A percentile compares a stretch with the other conserved stretches of the same genome.
Evolutionary conservation across 2,888 invertebrate genomes (phyloP).

Genomic region (Tetranychus truncatus): DNA sequence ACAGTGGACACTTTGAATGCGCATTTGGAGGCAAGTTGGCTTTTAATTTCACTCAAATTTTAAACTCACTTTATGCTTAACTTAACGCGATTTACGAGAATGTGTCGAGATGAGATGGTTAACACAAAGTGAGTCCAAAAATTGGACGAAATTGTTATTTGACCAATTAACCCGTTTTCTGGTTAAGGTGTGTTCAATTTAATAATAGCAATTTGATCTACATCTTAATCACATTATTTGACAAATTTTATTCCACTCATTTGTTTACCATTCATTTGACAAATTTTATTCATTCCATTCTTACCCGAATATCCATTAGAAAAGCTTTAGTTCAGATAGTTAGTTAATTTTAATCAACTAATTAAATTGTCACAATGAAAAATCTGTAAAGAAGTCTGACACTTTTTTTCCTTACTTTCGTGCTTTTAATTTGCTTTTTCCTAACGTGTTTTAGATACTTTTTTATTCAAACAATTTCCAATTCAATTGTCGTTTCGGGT

Average conservation of each 20-base stretch:
- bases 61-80: neutral
- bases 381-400: too few species aligned
- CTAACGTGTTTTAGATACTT: too few species aligned
- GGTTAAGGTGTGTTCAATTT: neutral
- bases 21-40: neutral
- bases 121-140: neutral
- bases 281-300: too few species aligned
- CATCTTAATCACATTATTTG: too few species aligned
- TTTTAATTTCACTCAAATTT: neutral
- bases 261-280: neutral
- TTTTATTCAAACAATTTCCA: too few species aligned
- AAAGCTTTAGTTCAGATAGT: too few species aligned
- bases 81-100: neutral
- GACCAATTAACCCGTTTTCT: neutral
- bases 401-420: too few species aligned
- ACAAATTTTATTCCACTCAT: neutral
- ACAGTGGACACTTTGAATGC: neutral
- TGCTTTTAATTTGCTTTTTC: too few species aligned
- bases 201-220: neutral
- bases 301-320: too few species aligned
- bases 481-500: too few species aligned
- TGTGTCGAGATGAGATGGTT: neutral
- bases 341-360: too few species aligned
- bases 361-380: too few species aligned
- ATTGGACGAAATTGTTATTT: neutral